Evolutionary conservation across 1,140 invertebrate genomes (phyloP).

Genomic region (Bicyclus anynana): DNA sequence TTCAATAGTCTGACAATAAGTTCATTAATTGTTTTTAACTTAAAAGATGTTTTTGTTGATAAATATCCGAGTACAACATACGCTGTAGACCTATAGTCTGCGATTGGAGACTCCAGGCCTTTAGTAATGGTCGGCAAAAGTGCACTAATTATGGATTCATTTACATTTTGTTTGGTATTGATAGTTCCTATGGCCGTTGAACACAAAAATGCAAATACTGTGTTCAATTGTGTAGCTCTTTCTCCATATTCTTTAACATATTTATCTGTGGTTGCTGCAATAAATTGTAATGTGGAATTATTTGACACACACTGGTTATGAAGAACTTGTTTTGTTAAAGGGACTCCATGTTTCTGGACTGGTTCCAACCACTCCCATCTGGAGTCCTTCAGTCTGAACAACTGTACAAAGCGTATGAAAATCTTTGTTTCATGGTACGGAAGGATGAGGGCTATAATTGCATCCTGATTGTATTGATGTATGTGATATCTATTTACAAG

Average conservation of each 20-base stretch:
- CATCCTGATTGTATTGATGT: constrained; percentile 91
- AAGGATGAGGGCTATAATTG: constrained; percentile 87
- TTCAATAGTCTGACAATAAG: constrained; percentile 81
- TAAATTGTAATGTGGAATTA: constrained; percentile 83
- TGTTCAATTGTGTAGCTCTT: constrained; percentile 80
- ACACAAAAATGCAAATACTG: constrained; percentile 88
- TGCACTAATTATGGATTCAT: constrained; percentile 83
- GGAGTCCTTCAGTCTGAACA: background rate
- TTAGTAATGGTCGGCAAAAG: constrained; percentile 84
- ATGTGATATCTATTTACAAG: constrained; percentile 92
- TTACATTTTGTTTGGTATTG: constrained; percentile 75
- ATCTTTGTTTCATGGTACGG: constrained; percentile 94
- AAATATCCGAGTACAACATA: constrained; percentile 87
- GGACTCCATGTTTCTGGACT: constrained; percentile 85
- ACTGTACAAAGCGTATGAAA: background rate
- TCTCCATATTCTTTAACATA: constrained; percentile 82
- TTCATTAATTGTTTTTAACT: constrained; percentile 78
- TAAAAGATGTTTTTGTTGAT: constrained; percentile 81
- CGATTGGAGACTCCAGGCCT: constrained; percentile 81
- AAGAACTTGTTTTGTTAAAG: constrained; percentile 84
- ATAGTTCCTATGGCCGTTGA: constrained; percentile 84
- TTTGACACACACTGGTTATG: constrained; percentile 85
- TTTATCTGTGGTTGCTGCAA: constrained; percentile 83
- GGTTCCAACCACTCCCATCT: constrained; percentile 89
- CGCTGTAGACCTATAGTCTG: constrained; percentile 84